A percentile compares a stretch with the other conserved stretches of the same genome.
Evolutionary conservation across 2,888 invertebrate genomes (phyloP).

Genomic region (Loripinus fragilis): DNA sequence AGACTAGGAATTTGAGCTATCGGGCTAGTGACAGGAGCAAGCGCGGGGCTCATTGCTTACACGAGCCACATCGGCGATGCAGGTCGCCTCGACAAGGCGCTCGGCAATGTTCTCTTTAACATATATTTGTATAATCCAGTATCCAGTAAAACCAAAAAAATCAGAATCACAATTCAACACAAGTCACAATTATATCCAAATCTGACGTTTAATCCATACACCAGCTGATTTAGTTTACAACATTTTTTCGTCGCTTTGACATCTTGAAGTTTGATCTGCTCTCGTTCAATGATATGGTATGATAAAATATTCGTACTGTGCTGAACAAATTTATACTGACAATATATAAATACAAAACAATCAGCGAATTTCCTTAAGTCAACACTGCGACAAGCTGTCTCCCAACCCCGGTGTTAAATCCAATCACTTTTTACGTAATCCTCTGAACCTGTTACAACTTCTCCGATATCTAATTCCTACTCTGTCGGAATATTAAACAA

Average conservation of each 20-base stretch:
- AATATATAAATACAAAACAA: background rate
- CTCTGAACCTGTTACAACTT: constrained; percentile 3
- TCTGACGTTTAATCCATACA: background rate
- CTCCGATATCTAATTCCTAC: constrained; percentile 7
- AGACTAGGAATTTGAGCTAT: constrained; percentile 19
- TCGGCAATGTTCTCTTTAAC: constrained; percentile 32
- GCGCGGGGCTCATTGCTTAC: constrained; percentile 58
- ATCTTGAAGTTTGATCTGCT: constrained; percentile 26
- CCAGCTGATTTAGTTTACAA: constrained; percentile 12
- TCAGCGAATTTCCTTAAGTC: constrained; percentile 2
- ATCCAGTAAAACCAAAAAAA: background rate
- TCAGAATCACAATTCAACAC: background rate
- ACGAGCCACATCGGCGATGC: constrained; percentile 51
- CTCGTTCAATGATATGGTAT: background rate
- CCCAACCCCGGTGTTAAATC: constrained; percentile 5
- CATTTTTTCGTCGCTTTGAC: constrained; percentile 36
- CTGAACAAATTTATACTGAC: constrained; percentile 8
- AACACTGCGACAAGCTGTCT: constrained; percentile 3
- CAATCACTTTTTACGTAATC: constrained; percentile 19
- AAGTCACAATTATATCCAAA: constrained; percentile 6
- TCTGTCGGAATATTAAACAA: constrained; percentile 2
- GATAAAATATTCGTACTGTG: background rate
- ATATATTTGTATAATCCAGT: constrained; percentile 16
- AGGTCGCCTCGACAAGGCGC: constrained; percentile 35
- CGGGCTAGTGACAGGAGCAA: constrained; percentile 27